These are phyloP conservation scores for Schizaphis graminum DNA, from an alignment of 2,888 invertebrate species.

Conservation along the genomic window DNA sequence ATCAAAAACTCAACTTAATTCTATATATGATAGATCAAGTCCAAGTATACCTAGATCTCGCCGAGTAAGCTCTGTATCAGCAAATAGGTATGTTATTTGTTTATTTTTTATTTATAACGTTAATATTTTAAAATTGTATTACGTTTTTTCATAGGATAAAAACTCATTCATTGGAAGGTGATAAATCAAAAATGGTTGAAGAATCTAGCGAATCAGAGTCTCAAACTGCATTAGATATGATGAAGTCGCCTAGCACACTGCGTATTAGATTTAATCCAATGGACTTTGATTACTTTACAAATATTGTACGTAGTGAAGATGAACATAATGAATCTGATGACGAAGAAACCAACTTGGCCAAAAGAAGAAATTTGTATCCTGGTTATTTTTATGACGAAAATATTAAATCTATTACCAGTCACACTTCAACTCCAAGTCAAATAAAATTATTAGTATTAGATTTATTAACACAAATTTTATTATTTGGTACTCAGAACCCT, in stretches of 20 bases:
- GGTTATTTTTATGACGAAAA: slow-evolving; percentile 75
- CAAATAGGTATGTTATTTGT: slow-evolving; percentile 56
- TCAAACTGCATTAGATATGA: slow-evolving; percentile 73
- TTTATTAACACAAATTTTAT: slow-evolving; percentile 58
- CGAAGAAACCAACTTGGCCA: slow-evolving; percentile 47
- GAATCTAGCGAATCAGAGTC: slow-evolving; percentile 71
- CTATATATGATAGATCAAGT: slow-evolving; percentile 57
- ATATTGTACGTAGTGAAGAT: slow-evolving; percentile 73
- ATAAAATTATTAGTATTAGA: slow-evolving; percentile 75
- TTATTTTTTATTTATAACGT: background rate
- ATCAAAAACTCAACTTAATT: slow-evolving; percentile 53
- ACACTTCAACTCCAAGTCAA: slow-evolving; percentile 70
- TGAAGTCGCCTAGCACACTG: slow-evolving; percentile 73
- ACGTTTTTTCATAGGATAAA: slow-evolving; percentile 53
- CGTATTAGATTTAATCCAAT: slow-evolving; percentile 75
- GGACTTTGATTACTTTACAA: slow-evolving; percentile 77
- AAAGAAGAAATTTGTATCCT: slow-evolving; percentile 69
- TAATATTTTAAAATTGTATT: background rate
- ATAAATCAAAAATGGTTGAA: slow-evolving; percentile 67
- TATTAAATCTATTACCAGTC: slow-evolving; percentile 72
- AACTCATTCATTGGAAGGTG: slow-evolving; percentile 66
- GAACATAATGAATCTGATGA: slow-evolving; percentile 69
- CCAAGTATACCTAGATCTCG: slow-evolving; percentile 61
- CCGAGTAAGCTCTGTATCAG: slow-evolving; percentile 59
- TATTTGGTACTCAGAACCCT: slow-evolving; percentile 36